A percentile compares a stretch with the other conserved stretches of the same genome.
Conservation (phyloP, 2,797 vertebrate genomes). For the Pipistrellus nathusii region DNA sequence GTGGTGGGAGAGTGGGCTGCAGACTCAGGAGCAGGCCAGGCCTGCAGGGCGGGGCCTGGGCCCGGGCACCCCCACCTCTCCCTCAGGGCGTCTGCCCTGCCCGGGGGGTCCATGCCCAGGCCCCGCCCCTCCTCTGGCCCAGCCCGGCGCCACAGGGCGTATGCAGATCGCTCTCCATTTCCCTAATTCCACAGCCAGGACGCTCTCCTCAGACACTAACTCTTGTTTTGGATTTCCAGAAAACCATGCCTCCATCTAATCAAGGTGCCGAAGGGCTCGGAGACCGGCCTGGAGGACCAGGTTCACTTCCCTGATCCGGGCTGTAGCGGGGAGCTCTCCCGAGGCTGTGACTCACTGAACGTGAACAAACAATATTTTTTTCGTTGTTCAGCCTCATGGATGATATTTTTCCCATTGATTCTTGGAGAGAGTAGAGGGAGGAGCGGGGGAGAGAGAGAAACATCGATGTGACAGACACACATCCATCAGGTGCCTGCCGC, state of each 20-base stretch:
- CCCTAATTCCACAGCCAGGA: slow-evolving; percentile 84
- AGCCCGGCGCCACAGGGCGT: too few relatives aligned
- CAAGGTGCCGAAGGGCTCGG: slow-evolving; percentile 80
- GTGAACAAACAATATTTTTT: not conserved
- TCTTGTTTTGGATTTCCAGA: slow-evolving; percentile 84
- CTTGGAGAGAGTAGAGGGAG: too few relatives aligned
- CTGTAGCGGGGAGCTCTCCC: slow-evolving; percentile 74
- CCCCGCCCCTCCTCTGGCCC: accelerated
- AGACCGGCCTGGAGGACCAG: slow-evolving; percentile 77
- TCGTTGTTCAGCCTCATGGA: too few relatives aligned
- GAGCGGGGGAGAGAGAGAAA: too few relatives aligned
- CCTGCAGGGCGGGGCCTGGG: not conserved
- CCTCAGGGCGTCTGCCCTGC: not conserved
- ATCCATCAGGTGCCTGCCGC: too few relatives aligned
- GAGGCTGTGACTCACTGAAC: slow-evolving; percentile 62
- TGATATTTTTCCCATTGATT: too few relatives aligned
- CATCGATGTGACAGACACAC: too few relatives aligned
- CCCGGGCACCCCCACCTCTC: accelerated
- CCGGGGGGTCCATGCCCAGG: not conserved
- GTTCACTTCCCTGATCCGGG: slow-evolving; percentile 73
- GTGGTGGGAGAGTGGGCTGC: too few relatives aligned
- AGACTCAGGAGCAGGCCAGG: accelerated
- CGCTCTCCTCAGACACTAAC: slow-evolving; percentile 81
- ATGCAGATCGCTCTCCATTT: slow-evolving; percentile 62
- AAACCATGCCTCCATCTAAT: slow-evolving; percentile 83